phyloP scores from a whole-genome alignment of 2,888 invertebrate species.

The Rhingia campestris region DNA sequence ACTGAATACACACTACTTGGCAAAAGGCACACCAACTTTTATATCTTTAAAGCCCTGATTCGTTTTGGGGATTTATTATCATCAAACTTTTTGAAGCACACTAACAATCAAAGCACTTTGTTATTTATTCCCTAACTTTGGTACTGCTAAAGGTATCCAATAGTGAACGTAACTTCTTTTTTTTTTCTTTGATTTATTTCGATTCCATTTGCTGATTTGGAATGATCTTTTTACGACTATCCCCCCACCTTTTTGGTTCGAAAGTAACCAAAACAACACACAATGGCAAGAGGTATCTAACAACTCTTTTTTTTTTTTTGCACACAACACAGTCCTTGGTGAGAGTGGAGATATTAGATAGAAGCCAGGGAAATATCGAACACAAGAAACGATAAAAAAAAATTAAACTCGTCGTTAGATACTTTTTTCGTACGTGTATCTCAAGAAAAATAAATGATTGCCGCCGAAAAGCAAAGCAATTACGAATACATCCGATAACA shows the following conservation, averaged over 20 bases:
- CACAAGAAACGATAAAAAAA: background rate
- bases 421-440: constrained; percentile 33
- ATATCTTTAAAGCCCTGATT: constrained; percentile 39
- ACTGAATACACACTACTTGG: constrained; percentile 36
- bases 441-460: background rate
- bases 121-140: constrained; percentile 9
- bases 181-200: constrained; percentile 24
- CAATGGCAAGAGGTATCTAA: constrained; percentile 37
- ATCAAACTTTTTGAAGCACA: background rate
- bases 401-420: constrained; percentile 33
- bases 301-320: constrained; percentile 25
- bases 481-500: constrained; percentile 40
- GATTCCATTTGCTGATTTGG: constrained; percentile 27
- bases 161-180: constrained; percentile 44
- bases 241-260: constrained; percentile 25
- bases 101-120: constrained; percentile 3
- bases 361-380: constrained; percentile 17
- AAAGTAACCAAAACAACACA: constrained; percentile 56
- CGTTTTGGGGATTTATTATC: constrained; percentile 57
- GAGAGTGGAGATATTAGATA: constrained; percentile 30
- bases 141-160: constrained; percentile 6
- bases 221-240: constrained; percentile 20
- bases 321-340: constrained; percentile 24
- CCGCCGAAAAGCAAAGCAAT: constrained; percentile 14
- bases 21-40: constrained; percentile 25